Evolutionary conservation across 2,113 vertebrate species (phyloP).

Genomic region (Catharus minimus): DNA sequence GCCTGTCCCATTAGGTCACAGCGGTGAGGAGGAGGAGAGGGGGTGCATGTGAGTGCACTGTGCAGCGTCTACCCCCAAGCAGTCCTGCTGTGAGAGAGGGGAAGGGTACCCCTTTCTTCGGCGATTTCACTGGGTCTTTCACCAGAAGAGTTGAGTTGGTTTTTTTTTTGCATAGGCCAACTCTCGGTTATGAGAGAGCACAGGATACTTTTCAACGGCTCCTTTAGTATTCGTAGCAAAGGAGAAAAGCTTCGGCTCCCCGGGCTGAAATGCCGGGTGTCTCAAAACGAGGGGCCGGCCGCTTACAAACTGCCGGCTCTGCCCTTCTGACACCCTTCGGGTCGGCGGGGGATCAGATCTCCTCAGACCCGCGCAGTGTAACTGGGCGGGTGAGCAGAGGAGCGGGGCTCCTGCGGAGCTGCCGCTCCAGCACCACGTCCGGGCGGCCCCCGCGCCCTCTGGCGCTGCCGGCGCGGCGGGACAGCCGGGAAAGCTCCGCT

Average conservation of each 20-base stretch:
- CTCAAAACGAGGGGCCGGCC: no score
- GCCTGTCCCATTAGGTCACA: background rate
- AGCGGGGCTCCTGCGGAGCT: accelerated
- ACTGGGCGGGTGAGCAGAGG: accelerated
- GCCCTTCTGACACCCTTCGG: background rate
- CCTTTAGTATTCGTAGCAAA: background rate
- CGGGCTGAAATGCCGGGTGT: background rate
- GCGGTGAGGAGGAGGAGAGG: background rate
- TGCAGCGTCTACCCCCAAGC: background rate
- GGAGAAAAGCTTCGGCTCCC: background rate
- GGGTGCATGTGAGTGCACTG: background rate
- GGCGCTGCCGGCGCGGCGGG: background rate
- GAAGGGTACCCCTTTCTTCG: background rate
- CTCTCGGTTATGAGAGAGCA: background rate
- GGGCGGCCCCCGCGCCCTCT: background rate
- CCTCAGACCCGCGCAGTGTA: accelerated
- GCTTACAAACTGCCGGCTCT: no score
- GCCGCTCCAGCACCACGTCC: no score
- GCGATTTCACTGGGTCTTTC: background rate
- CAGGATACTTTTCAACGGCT: background rate
- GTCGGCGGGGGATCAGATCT: accelerated
- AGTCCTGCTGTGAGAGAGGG: background rate
- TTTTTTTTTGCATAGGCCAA: background rate
- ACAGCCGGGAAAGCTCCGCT: background rate
- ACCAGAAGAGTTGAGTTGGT: no score